phyloP scores from a whole-genome alignment of 2,113 vertebrate species.

The Phyllopteryx taeniolatus region DNA sequence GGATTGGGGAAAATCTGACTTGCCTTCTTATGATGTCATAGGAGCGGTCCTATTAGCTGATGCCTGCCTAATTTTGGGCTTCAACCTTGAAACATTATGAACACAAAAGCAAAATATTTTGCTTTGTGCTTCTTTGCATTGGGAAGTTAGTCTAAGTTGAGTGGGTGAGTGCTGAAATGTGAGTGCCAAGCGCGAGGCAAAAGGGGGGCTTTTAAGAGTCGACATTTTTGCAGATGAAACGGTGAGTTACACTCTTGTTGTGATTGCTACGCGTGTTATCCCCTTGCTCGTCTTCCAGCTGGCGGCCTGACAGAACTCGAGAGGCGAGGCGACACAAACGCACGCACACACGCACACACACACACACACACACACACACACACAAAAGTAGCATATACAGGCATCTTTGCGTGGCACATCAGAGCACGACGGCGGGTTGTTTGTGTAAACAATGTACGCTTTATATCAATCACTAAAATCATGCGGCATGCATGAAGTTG shows the following conservation, averaged over 20 bases:
- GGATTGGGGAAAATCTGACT: background rate
- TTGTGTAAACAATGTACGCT: background rate
- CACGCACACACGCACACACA: no score
- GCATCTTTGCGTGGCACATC: conserved; percentile 4
- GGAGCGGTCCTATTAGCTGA: background rate
- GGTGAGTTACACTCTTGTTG: conserved; percentile 1
- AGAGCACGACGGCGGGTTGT: background rate
- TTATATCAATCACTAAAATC: background rate
- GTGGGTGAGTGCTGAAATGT: background rate
- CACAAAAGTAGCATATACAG: background rate
- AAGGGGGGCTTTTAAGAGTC: background rate
- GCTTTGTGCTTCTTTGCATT: background rate
- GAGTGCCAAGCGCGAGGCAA: background rate
- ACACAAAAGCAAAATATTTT: no score
- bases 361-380: background rate
- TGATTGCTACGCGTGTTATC: conserved; percentile 2
- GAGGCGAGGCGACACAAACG: conserved; percentile 1
- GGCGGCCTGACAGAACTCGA: background rate
- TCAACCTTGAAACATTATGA: no score
- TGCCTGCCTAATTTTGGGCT: no score
- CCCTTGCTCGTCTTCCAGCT: background rate
- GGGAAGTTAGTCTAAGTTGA: background rate
- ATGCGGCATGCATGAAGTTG: background rate
- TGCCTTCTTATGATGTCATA: background rate
- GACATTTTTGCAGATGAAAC: conserved; percentile 2